Evolutionary conservation across 1,140 invertebrate species (phyloP), one percentile per base, ranked within the genome.

Genomic region (Ostrea edulis): DNA sequence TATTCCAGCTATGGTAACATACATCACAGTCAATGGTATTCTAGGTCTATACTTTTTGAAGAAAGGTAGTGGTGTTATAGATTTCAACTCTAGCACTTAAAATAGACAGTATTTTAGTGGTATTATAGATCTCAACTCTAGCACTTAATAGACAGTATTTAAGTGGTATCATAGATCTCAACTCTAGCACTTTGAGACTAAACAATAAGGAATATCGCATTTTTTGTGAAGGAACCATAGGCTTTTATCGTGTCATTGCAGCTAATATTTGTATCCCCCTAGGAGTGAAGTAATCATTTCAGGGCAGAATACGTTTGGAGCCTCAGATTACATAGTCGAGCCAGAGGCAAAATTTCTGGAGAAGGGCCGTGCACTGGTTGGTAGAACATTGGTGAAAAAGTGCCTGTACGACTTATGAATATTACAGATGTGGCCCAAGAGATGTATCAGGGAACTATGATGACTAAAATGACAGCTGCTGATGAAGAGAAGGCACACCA

Each of bases 21-120:
- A 86, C 17, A 20, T 86, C 22, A 62, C 55, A 20, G 58, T 53
- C 12, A 58, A 86, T 68, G 84, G 84, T 29, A 86, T 86, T 14
- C 62, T 86, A 35, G 84, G n/a, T n/a, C n/a, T n/a, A n/a, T n/a
- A 68, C 29, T 35, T 86, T 44, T 9, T n/a, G n/a, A n/a, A n/a
- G n/a, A 20, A 51, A 83, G 82, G n/a, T 8, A 81, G 8, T 17
- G 71, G 71, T 81, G 17, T 44, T 35, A 44, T 44, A 44, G 35
- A 44, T 44, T 5, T 44, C 35, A 44, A 44, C 35, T 44, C 35
- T 44, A n/a, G n/a, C n/a, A n/a, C n/a, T n/a, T n/a, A n/a, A n/a
- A n/a, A n/a, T n/a, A n/a, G n/a, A n/a, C n/a, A n/a, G n/a, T n/a
- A n/a, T n/a, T n/a, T n/a, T n/a, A n/a, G n/a, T n/a, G n/a, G n/a